A percentile compares a stretch with the other conserved stretches of the same genome.
phyloP scores from a whole-genome alignment of 2,113 vertebrate genomes.

The Regulus satrapa region DNA sequence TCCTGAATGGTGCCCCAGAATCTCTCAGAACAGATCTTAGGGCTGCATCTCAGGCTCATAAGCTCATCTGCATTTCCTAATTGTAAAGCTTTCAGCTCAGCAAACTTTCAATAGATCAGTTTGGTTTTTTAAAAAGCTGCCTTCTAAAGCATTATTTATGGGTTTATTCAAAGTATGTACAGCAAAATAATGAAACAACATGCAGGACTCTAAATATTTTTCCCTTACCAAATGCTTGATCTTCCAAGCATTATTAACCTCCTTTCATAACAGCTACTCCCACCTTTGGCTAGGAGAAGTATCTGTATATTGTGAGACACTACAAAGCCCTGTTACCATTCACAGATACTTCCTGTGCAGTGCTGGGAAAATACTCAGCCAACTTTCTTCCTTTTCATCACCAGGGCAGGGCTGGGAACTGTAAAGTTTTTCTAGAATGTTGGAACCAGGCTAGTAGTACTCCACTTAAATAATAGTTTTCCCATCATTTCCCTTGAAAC shows the following conservation, averaged over 20 bases:
- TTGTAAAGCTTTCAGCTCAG: not conserved
- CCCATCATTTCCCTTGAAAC: not conserved
- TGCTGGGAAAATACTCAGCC: slow-evolving; percentile 17
- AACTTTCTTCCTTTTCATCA: not conserved
- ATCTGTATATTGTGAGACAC: not conserved
- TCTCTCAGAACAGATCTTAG: not conserved
- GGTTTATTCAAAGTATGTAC: not conserved
- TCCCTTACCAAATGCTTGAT: not conserved
- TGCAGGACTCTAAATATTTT: not conserved
- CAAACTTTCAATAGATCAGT: not conserved
- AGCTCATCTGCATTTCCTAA: not conserved
- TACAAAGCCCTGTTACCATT: not conserved
- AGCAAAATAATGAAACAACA: not conserved
- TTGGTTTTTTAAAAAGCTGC: not conserved
- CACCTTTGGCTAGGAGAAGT: not conserved
- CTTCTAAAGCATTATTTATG: not conserved
- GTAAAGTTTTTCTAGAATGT: not conserved
- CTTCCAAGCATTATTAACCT: not conserved
- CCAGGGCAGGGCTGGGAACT: slow-evolving; percentile 5
- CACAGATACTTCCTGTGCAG: not conserved
- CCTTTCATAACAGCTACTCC: not conserved
- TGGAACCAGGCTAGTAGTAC: not conserved
- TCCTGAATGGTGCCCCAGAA: not conserved
- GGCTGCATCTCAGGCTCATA: not conserved
- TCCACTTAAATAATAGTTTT: slow-evolving; percentile 32